A percentile compares a stretch with the other conserved stretches of the same genome.
These are phyloP conservation scores for Pocillopora grandis DNA, from an alignment of 92 coral and sea anemone species.

Conservation along the genomic window DNA sequence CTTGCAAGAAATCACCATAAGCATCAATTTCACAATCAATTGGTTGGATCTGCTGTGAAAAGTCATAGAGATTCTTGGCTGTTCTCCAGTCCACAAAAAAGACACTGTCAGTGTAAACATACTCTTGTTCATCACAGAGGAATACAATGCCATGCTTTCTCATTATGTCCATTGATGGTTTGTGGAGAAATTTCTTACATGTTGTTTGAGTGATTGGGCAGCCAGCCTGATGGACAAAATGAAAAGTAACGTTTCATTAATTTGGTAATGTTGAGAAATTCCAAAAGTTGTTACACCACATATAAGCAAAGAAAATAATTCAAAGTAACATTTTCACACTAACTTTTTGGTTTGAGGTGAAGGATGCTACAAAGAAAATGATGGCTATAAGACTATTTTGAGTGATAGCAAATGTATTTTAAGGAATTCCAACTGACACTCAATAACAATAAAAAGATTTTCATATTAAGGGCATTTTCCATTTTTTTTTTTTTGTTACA, in stretches of 20 bases:
- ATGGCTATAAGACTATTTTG: too few relatives aligned
- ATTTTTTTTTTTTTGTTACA: too few relatives aligned
- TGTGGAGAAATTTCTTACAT: conserved; percentile 89
- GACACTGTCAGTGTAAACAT: conserved; percentile 89
- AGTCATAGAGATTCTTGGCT: conserved; percentile 55
- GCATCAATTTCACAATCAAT: conserved; percentile 94
- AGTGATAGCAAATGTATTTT: too few relatives aligned
- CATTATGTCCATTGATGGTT: conserved; percentile 82
- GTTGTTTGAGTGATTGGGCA: conserved; percentile 61
- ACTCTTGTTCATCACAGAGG: conserved; percentile 57
- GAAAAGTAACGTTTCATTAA: background rate
- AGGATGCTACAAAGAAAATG: too few relatives aligned
- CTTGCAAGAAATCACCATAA: conserved; percentile 94
- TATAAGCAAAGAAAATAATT: too few relatives aligned
- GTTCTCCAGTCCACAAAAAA: conserved; percentile 68
- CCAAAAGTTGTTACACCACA: background rate
- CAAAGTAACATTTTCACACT: too few relatives aligned
- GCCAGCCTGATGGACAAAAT: background rate
- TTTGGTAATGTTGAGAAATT: background rate
- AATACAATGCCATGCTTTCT: conserved; percentile 72
- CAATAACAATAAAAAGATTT: too few relatives aligned
- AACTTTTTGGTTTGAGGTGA: too few relatives aligned
- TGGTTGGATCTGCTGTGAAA: conserved; percentile 56
- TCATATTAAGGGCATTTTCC: too few relatives aligned
- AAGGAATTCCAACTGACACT: too few relatives aligned